Percentiles rank a stretch among this genome's conserved stretches.
phyloP scores from a whole-genome alignment of 30 jellyfish, hydroid and myxozoan species.

The Cassiopea andromeda region DNA sequence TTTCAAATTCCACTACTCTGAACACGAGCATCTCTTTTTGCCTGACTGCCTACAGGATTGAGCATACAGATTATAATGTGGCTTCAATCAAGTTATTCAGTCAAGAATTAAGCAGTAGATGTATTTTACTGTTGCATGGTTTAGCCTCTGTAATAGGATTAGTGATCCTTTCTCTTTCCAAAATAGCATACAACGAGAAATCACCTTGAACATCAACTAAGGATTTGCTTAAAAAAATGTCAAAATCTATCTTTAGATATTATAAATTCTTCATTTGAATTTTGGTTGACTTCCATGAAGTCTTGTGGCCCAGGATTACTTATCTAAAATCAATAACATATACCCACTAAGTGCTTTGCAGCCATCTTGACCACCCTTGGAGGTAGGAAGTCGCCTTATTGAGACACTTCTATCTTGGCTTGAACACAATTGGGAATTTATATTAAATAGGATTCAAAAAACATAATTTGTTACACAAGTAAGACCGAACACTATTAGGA shows the following conservation, averaged over 20 bases:
- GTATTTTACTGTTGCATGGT: background rate
- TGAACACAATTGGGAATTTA: background rate
- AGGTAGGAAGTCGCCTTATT: background rate
- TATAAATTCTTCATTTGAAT: constrained; percentile 24
- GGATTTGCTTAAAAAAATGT: constrained; percentile 13
- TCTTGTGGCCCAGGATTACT: constrained; percentile 15
- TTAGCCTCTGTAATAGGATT: constrained; percentile 4
- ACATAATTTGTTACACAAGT: background rate
- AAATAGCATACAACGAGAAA: constrained; percentile 4
- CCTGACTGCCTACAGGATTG: background rate
- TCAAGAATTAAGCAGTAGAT: background rate
- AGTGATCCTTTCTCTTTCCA: constrained; percentile 13
- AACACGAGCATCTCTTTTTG: background rate
- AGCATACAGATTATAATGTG: constrained; percentile 10
- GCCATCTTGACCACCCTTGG: constrained; percentile 47
- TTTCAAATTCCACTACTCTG: background rate
- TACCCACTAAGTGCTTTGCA: constrained; percentile 16
- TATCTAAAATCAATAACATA: background rate
- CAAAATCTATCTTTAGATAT: constrained; percentile 22
- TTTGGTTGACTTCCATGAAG: constrained; percentile 17
- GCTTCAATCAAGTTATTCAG: background rate
- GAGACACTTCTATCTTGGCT: background rate
- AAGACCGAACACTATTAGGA: background rate
- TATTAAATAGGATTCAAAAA: background rate
- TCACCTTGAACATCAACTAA: constrained; percentile 9